phyloP scores from a whole-genome alignment of 1,140 invertebrate species.

The Drosophila tropicalis region DNA sequence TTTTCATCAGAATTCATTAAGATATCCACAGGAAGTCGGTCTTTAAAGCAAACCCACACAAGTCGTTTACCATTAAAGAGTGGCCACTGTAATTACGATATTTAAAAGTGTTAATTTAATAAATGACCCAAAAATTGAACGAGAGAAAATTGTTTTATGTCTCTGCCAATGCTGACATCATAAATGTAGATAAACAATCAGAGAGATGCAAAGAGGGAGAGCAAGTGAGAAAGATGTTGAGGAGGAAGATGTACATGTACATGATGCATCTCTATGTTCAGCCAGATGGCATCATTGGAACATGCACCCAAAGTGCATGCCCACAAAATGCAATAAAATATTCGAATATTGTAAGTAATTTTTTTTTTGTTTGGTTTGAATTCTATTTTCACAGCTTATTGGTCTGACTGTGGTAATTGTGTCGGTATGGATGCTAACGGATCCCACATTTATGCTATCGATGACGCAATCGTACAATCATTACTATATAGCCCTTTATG shows the following conservation, averaged over 20 bases:
- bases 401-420: constrained; percentile 88
- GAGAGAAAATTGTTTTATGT: constrained; percentile 28
- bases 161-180: constrained; percentile 60
- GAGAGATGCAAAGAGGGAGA: constrained; percentile 12
- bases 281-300: constrained; percentile 56
- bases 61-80: neutral
- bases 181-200: constrained; percentile 19
- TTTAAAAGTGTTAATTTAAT: constrained; percentile 25
- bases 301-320: constrained; percentile 19
- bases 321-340: constrained; percentile 27
- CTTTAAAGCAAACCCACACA: neutral
- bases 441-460: constrained; percentile 89
- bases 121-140: constrained; percentile 31
- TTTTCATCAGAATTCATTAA: no score
- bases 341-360: constrained; percentile 1
- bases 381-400: constrained; percentile 86
- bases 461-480: constrained; percentile 88
- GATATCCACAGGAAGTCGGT: no score
- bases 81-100: constrained; percentile 10
- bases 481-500: constrained; percentile 89
- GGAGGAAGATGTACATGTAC: neutral
- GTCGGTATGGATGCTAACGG: constrained; percentile 91
- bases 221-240: neutral
- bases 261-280: constrained; percentile 51
- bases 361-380: constrained; percentile 12